Percentiles rank a stretch among this genome's conserved stretches.
Conservation (phyloP, 2,113 vertebrate genomes). For the Cochlearius cochlearius region DNA sequence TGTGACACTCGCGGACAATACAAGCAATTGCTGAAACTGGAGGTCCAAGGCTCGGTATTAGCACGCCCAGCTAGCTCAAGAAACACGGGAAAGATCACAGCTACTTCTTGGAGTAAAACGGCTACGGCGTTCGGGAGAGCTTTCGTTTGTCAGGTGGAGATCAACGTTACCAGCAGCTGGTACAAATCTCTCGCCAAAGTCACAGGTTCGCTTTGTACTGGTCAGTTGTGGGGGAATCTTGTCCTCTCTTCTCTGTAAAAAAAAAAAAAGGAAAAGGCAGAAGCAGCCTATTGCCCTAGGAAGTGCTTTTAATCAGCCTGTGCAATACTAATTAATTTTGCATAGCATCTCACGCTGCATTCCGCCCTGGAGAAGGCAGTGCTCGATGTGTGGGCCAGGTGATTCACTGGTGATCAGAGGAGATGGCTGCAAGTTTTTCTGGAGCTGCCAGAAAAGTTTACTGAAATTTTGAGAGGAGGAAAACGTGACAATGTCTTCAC, state of each 20-base stretch:
- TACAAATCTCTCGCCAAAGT: neutral
- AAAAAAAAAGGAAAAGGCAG: neutral
- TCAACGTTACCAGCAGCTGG: neutral
- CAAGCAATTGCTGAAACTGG: conserved; percentile 11
- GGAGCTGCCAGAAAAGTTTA: neutral
- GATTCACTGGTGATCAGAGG: conserved; percentile 11
- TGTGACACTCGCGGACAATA: conserved; percentile 48
- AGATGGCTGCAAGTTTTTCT: neutral
- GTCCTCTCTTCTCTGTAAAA: neutral
- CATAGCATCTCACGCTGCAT: neutral
- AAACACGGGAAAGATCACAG: conserved; percentile 6
- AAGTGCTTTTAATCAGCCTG: conserved; percentile 12
- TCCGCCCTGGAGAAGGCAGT: conserved; percentile 16
- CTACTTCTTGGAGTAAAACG: neutral
- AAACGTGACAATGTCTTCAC: neutral
- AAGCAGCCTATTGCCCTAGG: neutral
- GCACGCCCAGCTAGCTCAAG: neutral
- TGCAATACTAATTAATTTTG: conserved; percentile 34
- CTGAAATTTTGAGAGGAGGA: neutral
- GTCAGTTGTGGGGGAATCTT: neutral
- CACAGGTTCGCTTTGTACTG: neutral
- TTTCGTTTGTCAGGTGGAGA: neutral
- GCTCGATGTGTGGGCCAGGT: conserved; percentile 44
- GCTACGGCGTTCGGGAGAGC: neutral
- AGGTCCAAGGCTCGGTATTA: conserved; percentile 2